Evolutionary conservation across 2,113 vertebrate species (phyloP).

Genomic region (Heteronetta atricapilla): DNA sequence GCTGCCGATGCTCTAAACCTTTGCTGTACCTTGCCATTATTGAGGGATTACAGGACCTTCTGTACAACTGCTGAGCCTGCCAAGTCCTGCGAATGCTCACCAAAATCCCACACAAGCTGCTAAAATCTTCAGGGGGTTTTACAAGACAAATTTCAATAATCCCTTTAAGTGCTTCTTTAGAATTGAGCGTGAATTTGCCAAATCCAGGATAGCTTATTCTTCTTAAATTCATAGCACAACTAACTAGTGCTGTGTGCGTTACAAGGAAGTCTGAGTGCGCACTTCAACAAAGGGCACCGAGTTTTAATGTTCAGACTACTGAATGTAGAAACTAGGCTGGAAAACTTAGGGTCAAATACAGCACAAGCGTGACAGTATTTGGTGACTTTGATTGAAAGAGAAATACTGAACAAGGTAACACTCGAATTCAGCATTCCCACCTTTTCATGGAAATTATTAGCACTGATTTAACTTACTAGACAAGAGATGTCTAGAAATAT

Average conservation of each 20-base stretch:
- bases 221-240: conserved; percentile 55
- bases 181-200: conserved; percentile 37
- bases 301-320: neutral
- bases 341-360: neutral
- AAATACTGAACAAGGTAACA: neutral
- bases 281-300: neutral
- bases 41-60: conserved; percentile 47
- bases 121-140: conserved; percentile 63
- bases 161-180: conserved; percentile 67
- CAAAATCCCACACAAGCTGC: conserved; percentile 68
- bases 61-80: conserved; percentile 20
- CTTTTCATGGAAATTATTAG: neutral
- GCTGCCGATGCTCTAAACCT: fast-evolving
- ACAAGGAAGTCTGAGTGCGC: neutral
- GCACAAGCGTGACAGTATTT: neutral
- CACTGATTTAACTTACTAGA: neutral
- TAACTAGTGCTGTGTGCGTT: neutral
- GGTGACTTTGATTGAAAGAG: neutral
- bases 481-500: neutral
- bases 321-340: neutral
- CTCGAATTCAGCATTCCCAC: neutral
- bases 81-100: conserved; percentile 9
- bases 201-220: conserved; percentile 65
- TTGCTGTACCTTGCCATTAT: neutral
- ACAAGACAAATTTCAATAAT: conserved; percentile 73